Percentiles rank a stretch among this genome's conserved stretches.
These are phyloP conservation scores for Acrocephalus scirpaceus DNA, from an alignment of 2,797 vertebrate genomes.

Conservation along the genomic window DNA sequence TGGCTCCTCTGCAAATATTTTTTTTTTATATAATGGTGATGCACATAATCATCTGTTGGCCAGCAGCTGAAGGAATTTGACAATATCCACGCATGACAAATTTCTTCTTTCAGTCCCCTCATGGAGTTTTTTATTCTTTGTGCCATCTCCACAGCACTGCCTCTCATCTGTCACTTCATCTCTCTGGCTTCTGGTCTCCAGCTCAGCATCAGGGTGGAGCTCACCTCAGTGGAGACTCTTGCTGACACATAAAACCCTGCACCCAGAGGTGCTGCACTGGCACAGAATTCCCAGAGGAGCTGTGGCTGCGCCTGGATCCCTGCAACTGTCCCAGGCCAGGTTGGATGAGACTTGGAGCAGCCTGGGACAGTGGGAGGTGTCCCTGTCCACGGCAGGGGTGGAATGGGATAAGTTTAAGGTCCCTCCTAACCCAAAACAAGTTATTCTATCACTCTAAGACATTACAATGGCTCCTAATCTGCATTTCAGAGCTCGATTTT, in stretches of 20 bases:
- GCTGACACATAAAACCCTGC: rapidly evolving
- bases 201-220: background rate
- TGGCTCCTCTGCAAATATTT: background rate
- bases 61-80: background rate
- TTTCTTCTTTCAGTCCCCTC: background rate
- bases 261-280: background rate
- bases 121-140: background rate
- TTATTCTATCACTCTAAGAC: rapidly evolving
- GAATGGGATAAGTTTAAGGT: background rate
- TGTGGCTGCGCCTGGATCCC: background rate
- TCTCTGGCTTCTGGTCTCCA: background rate
- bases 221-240: background rate
- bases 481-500: background rate
- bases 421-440: background rate
- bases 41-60: background rate
- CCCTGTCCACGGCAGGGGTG: background rate
- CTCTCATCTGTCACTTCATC: background rate
- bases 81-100: background rate
- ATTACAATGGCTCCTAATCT: too few species aligned
- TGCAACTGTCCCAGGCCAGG: rapidly evolving
- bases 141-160: background rate
- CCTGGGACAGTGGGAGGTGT: rapidly evolving
- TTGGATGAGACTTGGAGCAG: rapidly evolving
- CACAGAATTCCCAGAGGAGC: background rate
- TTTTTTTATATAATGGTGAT: background rate